Percentiles rank a stretch among this genome's conserved stretches.
Evolutionary conservation across 2,797 vertebrate genomes (phyloP).

Genomic region (Oophaga sylvatica): DNA sequence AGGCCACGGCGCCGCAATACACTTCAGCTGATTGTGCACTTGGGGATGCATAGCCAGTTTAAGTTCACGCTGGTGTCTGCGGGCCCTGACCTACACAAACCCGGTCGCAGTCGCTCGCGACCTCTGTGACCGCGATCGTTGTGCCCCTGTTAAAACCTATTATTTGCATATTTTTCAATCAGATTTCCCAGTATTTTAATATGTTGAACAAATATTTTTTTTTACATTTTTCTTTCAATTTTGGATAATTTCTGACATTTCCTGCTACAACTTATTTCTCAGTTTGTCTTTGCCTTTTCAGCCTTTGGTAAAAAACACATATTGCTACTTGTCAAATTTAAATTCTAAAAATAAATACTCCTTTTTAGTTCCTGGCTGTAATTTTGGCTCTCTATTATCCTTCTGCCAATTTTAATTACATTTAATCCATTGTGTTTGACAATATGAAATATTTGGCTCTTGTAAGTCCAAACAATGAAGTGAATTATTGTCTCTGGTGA

Average conservation of each 20-base stretch:
- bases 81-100: too few relatives aligned
- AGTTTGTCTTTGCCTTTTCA: neutral
- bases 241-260: neutral
- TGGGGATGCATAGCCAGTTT: too few relatives aligned
- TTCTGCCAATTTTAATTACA: constrained; percentile 50
- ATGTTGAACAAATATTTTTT: too few relatives aligned
- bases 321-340: constrained; percentile 12
- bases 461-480: constrained; percentile 37
- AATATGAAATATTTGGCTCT: constrained; percentile 40
- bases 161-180: neutral
- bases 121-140: too few relatives aligned
- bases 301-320: constrained; percentile 11
- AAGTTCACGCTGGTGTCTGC: too few relatives aligned
- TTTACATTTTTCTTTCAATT: neutral
- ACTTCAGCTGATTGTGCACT: too few relatives aligned
- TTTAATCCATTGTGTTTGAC: constrained; percentile 39
- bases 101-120: too few relatives aligned
- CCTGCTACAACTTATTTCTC: constrained; percentile 9
- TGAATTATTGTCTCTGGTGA: constrained; percentile 36
- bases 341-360: constrained; percentile 33
- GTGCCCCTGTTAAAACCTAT: neutral
- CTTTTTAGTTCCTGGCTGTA: constrained; percentile 21
- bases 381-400: constrained; percentile 32
- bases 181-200: neutral
- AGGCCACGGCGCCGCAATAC: too few relatives aligned